Evolutionary conservation across 1,140 invertebrate species (phyloP), one percentile per base, ranked within the genome.

Genomic region (Andrena cerasifolii): DNA sequence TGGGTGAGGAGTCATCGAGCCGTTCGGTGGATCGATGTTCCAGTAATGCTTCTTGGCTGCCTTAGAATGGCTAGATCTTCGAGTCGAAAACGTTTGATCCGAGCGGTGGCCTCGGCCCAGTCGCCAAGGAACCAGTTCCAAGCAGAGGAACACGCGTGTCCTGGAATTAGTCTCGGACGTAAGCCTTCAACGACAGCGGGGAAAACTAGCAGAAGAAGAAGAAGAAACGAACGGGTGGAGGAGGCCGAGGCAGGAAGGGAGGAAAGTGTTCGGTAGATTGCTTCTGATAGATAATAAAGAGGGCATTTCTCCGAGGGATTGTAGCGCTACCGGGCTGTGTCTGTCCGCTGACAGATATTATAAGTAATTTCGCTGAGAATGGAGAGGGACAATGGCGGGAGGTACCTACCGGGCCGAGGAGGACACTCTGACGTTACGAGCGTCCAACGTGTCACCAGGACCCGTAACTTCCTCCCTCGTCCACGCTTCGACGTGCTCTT

Each of bases 241-340:
- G 51, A 43, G 53, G n/a, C n/a, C n/a, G n/a, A n/a, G 53, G 40
- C 72, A 74, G 49, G 31, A 79, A 43, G 18, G 65, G 54, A 59
- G 80, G 74, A 70, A 76, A 66, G 82, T 67, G 86, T 68, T 71
- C 68, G 47, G 74, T 84, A 84, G 81, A 88, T 89, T 88, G 84
- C 76, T 85, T 86, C 79, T 84, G 85, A 89, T 88, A 86, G 89
- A 90, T 88, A 90, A 89, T 89, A 89, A 89, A 89, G 81, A 83
- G 81, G 70, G 63, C 80, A 86, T 89, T 89, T 87, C 85, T 86
- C 81, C 73, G 75, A 79, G 86, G 83, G 78, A 87, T 85, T 79
- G 78, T 65, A 74, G 78, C 63, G 54, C 76, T 72, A 74, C 54
- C 75, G 49, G 47, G 54, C 59, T 73, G 83, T 82, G 82, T 87